Conservation (phyloP, 2,797 vertebrate species). For the Halcyon chelicuti region DNA sequence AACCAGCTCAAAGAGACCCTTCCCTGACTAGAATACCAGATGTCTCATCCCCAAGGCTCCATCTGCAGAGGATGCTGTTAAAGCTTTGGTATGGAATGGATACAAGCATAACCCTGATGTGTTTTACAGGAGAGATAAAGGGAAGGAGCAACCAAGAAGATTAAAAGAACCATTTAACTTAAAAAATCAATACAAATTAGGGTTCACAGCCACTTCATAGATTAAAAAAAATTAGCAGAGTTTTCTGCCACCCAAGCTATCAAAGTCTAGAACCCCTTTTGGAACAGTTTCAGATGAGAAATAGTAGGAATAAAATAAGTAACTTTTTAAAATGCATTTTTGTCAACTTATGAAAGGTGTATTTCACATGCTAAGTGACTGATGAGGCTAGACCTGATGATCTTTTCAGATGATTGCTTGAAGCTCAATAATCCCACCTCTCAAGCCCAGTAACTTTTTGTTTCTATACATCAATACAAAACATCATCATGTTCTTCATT, state of each 20-base stretch:
- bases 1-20: neutral
- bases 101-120: neutral
- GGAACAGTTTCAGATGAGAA: neutral
- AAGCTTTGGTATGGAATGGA: neutral
- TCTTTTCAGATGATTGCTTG: neutral
- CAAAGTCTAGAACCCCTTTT: neutral
- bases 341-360: neutral
- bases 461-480: neutral
- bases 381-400: neutral
- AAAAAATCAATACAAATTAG: neutral
- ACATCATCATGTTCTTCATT: neutral
- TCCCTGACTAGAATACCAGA: too few species aligned
- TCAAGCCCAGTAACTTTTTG: neutral
- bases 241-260: neutral
- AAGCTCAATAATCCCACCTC: rapidly evolving
- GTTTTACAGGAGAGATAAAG: neutral
- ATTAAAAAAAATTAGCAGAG: neutral
- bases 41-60: neutral
- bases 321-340: neutral
- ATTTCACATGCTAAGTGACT: neutral
- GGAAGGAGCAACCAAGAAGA: neutral
- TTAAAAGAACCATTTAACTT: neutral
- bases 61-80: neutral
- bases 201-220: neutral
- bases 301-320: neutral